Conservation (phyloP, 2,888 invertebrate species). For the Aplocera efformata region DNA sequence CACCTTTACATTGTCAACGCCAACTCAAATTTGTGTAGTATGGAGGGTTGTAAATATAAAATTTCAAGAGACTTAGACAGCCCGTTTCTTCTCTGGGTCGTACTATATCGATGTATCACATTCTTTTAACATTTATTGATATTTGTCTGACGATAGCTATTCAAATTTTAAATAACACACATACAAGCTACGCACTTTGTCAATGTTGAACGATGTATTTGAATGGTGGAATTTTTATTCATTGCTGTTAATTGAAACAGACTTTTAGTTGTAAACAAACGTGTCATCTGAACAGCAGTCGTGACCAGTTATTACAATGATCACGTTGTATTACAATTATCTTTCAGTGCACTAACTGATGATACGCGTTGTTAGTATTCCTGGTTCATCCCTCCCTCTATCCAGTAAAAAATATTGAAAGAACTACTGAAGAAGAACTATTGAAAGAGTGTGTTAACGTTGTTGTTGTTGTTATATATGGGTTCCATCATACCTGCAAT, state of each 20-base stretch:
- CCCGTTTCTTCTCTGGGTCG: slow-evolving; percentile 31
- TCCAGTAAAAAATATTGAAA: no score
- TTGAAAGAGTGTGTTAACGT: no score
- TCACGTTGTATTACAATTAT: slow-evolving; percentile 44
- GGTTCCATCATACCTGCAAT: no score
- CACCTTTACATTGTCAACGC: slow-evolving; percentile 37
- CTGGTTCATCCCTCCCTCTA: no score
- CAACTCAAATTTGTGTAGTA: slow-evolving; percentile 34
- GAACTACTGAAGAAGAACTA: no score
- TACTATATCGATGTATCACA: slow-evolving; percentile 31
- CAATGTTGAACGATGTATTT: slow-evolving; percentile 1
- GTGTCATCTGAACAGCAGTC: slow-evolving; percentile 31
- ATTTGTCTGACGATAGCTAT: slow-evolving; percentile 3
- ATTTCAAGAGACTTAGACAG: slow-evolving; percentile 40
- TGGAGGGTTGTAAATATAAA: slow-evolving; percentile 35
- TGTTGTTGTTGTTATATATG: no score
- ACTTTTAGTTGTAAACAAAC: slow-evolving; percentile 28
- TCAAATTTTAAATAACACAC: background rate
- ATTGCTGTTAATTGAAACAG: slow-evolving; percentile 3
- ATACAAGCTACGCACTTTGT: slow-evolving; percentile 3
- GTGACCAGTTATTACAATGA: slow-evolving; percentile 34
- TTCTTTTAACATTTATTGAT: slow-evolving; percentile 29
- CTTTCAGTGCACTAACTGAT: slow-evolving; percentile 8
- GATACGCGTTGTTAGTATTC: no score
- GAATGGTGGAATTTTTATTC: background rate